Evolutionary conservation across 2,888 invertebrate species (phyloP), one percentile per base, ranked within the genome.

Genomic region (Hybos culiciformis): DNA sequence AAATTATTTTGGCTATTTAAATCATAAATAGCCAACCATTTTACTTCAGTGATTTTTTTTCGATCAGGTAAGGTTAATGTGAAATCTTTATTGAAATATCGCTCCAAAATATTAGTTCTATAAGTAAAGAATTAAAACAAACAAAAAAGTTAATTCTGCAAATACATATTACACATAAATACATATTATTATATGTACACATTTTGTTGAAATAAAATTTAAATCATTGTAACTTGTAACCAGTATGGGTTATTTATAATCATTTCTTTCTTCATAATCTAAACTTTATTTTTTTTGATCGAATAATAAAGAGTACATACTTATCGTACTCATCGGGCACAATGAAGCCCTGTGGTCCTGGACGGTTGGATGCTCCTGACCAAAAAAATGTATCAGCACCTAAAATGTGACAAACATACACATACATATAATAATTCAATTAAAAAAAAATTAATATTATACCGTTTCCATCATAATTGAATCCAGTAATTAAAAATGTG

Each of bases 341-440:
- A 43, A 91, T 90, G 60, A 91, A 91, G 6, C 92, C 92, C 61
- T 90, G 84, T 0, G 87, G 87, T 1, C 90, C 88, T 0, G 91
- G 88, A 17, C 88, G 70, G 55, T 82, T 84, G 0, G 83, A 73
- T 24, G 85, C 80, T n/a, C 92, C 92, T 0, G 88, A 83, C 90
- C 90, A 92, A 66, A 92, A 92, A 67, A 87, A 92, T 3, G 91
- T 84, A 59, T 92, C 92, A 9, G 82, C 83, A 1, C 90, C n/a
- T n/a, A n/a, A n/a, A n/a, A n/a, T n/a, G n/a, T n/a, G n/a, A n/a
- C n/a, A n/a, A n/a, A n/a, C n/a, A n/a, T n/a, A n/a, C n/a, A n/a
- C n/a, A n/a, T n/a, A n/a, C n/a, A n/a, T n/a, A n/a, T n/a, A n/a
- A n/a, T n/a, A n/a, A n/a, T n/a, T n/a, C n/a, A n/a, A n/a, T n/a